Evolutionary conservation across 2,113 vertebrate genomes (phyloP), one percentile per base, ranked within the genome.

Genomic region (Urocitellus parryii): DNA sequence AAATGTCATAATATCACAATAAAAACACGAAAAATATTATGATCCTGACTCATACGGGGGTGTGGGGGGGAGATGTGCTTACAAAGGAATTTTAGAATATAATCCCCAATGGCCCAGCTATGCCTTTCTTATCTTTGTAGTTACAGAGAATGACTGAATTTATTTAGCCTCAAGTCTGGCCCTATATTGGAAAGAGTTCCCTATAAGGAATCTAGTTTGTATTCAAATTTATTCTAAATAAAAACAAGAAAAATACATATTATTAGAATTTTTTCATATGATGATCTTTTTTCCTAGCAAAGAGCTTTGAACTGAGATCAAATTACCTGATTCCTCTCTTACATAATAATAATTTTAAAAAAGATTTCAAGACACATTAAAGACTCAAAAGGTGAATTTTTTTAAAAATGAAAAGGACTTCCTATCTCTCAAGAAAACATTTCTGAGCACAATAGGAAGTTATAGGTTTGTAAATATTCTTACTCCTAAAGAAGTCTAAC

Each of bases 401-500:
- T 42, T 63, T 25, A 83, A 89, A 81, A 61, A 42, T 17, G 6
- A 24, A 2, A 97, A 90, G 11, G 90, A 32, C 79, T 91, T 56
- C 39, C 45, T 53, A 25, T 53, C 20, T 86, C 61, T 94, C 85
- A 96, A 93, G 82, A 92, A 95, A 94, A 84, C 6, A 68, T 65
- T 94, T 97, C 72, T 85, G 53, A 90, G 81, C 58, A 92, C 63
- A 92, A 90, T 4, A 85, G 83, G 24, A 77, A 18, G 51, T 27
- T 73, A 34, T 32, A 80, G 39, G 67, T 56, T 97, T 84, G 42
- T 63, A 91, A 96, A 88, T 76, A 92, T 29, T 73, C 70, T 90
- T 91, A 92, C 10, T 94, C 39, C 80, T 96, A 88, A 90, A 88
- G 53, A 97, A 96, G 74, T 86, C 92, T 79, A 85, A 78, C 73